Percentiles rank a stretch among this genome's conserved stretches.
phyloP scores from a whole-genome alignment of 2,797 vertebrate species.

The Tympanoctomys barrerae region DNA sequence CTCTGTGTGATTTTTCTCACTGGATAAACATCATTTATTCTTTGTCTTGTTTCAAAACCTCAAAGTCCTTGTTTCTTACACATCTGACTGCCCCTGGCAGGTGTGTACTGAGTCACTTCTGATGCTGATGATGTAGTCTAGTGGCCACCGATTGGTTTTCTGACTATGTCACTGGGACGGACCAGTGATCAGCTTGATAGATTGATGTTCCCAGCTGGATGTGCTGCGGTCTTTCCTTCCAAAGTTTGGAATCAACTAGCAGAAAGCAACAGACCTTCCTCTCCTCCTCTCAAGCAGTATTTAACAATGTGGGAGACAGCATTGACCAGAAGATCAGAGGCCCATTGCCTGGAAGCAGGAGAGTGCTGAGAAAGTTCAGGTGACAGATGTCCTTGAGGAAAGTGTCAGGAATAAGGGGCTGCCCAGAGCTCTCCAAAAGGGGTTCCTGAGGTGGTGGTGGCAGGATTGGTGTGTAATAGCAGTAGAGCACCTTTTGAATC shows the following conservation, averaged over 20 bases:
- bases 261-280: neutral
- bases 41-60: neutral
- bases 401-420: neutral
- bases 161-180: neutral
- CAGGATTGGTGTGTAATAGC: neutral
- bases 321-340: too few relatives aligned
- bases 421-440: neutral
- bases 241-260: neutral
- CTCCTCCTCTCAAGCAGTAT: neutral
- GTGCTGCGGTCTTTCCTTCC: neutral
- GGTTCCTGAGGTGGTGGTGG: neutral
- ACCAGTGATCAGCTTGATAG: neutral
- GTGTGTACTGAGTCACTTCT: neutral
- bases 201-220: neutral
- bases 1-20: neutral
- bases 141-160: neutral
- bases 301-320: neutral
- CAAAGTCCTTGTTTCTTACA: neutral
- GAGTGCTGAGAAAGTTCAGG: neutral
- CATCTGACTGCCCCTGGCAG: neutral
- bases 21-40: neutral
- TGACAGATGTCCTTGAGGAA: neutral
- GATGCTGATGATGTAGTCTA: neutral
- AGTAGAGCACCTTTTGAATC: neutral
- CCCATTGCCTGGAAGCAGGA: rapidly evolving